Percentiles rank a stretch among this genome's conserved stretches.
phyloP scores from a whole-genome alignment of 1,140 invertebrate species.

The Lordiphosa stackelbergi region DNA sequence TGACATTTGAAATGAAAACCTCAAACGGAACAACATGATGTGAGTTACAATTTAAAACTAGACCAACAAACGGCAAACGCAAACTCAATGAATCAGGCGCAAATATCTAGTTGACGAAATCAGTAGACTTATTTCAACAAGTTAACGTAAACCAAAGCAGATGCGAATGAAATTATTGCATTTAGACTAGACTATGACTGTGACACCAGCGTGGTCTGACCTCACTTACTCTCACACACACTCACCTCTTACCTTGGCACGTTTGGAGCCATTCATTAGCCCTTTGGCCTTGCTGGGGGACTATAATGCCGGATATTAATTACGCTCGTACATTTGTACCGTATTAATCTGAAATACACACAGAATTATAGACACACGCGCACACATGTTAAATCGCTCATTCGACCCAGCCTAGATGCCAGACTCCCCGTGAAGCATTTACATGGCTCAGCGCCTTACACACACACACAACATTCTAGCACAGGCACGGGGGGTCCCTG shows the following conservation, averaged over 20 bases:
- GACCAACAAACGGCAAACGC: slow-evolving; percentile 6
- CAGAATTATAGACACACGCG: slow-evolving; percentile 26
- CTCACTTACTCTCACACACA: not conserved
- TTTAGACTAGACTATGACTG: not conserved
- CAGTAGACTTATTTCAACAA: slow-evolving; percentile 2
- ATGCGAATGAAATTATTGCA: slow-evolving; percentile 1
- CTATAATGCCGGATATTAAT: slow-evolving; percentile 54
- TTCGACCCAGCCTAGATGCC: slow-evolving; percentile 12
- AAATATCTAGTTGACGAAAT: not conserved
- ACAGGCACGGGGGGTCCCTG: not conserved
- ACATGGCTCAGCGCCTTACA: slow-evolving; percentile 16
- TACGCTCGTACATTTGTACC: slow-evolving; percentile 45
- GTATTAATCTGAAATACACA: slow-evolving; percentile 38
- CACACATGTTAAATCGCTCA: slow-evolving; percentile 21
- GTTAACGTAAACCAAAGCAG: not conserved
- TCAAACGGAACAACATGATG: slow-evolving; percentile 8
- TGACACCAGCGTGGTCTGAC: slow-evolving; percentile 4
- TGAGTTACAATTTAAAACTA: not conserved
- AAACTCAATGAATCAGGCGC: not conserved
- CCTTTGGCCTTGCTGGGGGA: not conserved
- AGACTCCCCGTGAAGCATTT: slow-evolving; percentile 16
- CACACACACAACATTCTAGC: slow-evolving; percentile 1
- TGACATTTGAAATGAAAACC: slow-evolving; percentile 53
- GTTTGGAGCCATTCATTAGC: slow-evolving; percentile 37
- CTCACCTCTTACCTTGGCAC: slow-evolving; percentile 14